Evolutionary conservation across 2,113 vertebrate genomes (phyloP).

Genomic region (Vombatus ursinus): DNA sequence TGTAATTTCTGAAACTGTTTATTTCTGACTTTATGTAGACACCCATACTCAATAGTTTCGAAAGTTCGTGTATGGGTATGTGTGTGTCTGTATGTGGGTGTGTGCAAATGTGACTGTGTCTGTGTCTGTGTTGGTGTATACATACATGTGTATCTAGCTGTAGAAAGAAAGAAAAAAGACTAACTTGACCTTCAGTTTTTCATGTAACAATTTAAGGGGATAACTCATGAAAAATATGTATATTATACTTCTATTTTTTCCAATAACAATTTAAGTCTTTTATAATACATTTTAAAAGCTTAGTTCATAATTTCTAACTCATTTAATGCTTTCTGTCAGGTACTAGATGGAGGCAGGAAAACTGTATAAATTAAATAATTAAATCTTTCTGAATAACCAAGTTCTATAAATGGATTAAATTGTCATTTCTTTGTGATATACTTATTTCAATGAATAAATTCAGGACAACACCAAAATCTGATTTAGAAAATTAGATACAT

Average conservation of each 20-base stretch:
- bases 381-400: background rate
- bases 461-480: background rate
- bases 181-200: background rate
- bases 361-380: background rate
- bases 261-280: background rate
- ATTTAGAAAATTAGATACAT: background rate
- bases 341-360: background rate
- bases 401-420: background rate
- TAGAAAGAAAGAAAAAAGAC: background rate
- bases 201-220: background rate
- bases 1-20: background rate
- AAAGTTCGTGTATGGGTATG: background rate
- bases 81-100: background rate
- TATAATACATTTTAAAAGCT: background rate
- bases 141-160: background rate
- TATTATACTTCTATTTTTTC: background rate
- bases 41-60: background rate
- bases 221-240: background rate
- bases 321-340: background rate
- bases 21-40: background rate
- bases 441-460: background rate
- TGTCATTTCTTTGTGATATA: background rate
- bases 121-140: background rate
- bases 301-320: background rate
- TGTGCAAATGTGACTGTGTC: background rate